phyloP scores from a whole-genome alignment of 2,888 invertebrate species.

The Pedicia rivosa region DNA sequence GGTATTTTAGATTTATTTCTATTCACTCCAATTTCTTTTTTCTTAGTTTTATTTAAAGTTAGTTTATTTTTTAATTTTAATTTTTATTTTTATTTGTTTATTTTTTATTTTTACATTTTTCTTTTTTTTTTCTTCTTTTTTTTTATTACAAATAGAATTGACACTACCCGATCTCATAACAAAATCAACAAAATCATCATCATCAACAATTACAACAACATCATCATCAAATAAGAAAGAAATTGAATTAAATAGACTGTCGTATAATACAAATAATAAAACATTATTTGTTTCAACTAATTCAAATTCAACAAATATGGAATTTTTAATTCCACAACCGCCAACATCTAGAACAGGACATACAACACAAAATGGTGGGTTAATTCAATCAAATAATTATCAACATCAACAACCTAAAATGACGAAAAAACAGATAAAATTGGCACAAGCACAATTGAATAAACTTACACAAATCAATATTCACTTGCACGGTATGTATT shows the following conservation, averaged over 20 bases:
- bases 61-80: slow-evolving; percentile 10
- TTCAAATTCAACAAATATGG: slow-evolving; percentile 21
- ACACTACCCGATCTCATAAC: slow-evolving; percentile 15
- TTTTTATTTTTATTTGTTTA: slow-evolving; percentile 12
- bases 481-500: slow-evolving; percentile 61
- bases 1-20: not conserved
- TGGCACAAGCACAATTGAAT: slow-evolving; percentile 54
- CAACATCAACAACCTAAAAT: slow-evolving; percentile 24
- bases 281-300: no score
- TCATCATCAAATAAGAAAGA: slow-evolving; percentile 1
- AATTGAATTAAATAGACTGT: no score
- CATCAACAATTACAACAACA: not conserved
- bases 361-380: slow-evolving; percentile 3
- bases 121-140: not conserved
- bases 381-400: slow-evolving; percentile 2
- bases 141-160: slow-evolving; percentile 11
- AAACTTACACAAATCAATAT: slow-evolving; percentile 65
- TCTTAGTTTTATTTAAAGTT: not conserved
- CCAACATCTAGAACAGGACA: slow-evolving; percentile 11
- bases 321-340: slow-evolving; percentile 24
- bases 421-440: slow-evolving; percentile 49
- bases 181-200: slow-evolving; percentile 3
- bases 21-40: not conserved
- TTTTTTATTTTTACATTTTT: slow-evolving; percentile 12
- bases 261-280: not conserved